Base-by-base conservation (phyloP, 2,113 vertebrate genomes). In the Triplophysa siluroides region DNA sequence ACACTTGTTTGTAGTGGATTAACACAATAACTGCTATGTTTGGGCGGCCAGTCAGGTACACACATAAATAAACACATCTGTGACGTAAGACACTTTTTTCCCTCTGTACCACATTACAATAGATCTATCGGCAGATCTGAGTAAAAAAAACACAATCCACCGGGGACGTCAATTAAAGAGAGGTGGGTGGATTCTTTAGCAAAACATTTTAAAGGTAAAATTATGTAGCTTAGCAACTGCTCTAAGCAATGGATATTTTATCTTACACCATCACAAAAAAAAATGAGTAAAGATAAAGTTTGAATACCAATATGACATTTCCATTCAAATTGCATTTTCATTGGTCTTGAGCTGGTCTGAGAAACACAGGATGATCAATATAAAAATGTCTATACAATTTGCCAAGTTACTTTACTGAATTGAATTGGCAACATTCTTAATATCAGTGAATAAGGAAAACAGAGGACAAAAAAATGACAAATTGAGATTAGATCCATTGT, bases 1-100 rank as follows among this genome's bases (percentile, higher is more conserved):
- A 10, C 52, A 64, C 54, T 41, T 72, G 60, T 58, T 18, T 77
- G 50, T 43, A 29, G 18, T 82, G 45, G 19, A 29, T 83, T 74
- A 68, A 63, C 16, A 52, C 33, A 45, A 58, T 24, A 60, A 66
- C 13, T 67, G 52, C 52, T 68, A 52, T 62, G 68, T 63, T 73
- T 29, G 69, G 33, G 21, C 61, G 13, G 38, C 10, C 21, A 61
- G 26, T 67, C 19, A 64, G 70, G 54, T 29, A 71, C 13, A 52
- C 33, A 65, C 21, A 70, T 16, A 10, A 67, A 38, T n/a, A 65
- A 45, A 26, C 33, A 75, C 58, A n/a, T n/a, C 2, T 52, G 45
- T 65, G 74, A 65, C 3, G 18, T 43, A 64, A n/a, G n/a, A n/a
- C n/a, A n/a, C n/a, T n/a, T 29, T 64, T 65, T 21, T 67, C 23